Percentiles rank a stretch among this genome's conserved stretches.
phyloP scores from a whole-genome alignment of 2,797 vertebrate species.

The Rallus crepitans region DNA sequence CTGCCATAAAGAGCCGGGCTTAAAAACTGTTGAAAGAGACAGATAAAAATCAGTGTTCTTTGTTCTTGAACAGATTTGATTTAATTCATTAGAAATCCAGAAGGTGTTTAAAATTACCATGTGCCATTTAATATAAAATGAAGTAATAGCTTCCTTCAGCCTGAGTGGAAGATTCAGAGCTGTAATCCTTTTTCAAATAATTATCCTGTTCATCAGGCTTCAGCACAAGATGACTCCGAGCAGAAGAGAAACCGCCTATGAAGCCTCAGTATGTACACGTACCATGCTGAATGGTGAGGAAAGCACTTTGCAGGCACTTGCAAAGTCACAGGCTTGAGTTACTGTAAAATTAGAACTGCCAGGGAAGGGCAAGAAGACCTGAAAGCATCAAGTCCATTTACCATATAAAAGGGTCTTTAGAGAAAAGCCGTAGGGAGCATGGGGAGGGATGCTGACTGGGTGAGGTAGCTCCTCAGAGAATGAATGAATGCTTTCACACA shows the following conservation, averaged over 20 bases:
- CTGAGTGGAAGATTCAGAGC: constrained; percentile 14
- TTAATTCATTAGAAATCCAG: constrained; percentile 6
- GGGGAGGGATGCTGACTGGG: neutral
- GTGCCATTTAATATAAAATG: neutral
- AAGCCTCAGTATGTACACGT: neutral
- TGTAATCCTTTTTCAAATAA: constrained; percentile 55
- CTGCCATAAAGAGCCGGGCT: neutral
- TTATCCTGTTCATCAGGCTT: constrained; percentile 22
- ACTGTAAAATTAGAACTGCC: neutral
- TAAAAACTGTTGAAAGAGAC: neutral
- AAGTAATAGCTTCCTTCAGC: constrained; percentile 50
- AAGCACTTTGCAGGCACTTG: neutral
- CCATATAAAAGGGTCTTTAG: neutral
- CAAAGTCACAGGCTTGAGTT: constrained; percentile 1
- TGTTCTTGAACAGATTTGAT: constrained; percentile 7
- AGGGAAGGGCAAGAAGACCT: neutral
- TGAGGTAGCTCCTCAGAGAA: neutral
- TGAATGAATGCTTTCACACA: neutral
- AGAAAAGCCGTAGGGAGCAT: neutral
- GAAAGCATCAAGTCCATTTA: neutral
- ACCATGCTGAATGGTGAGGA: neutral
- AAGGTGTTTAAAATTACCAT: constrained; percentile 11
- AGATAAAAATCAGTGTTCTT: neutral
- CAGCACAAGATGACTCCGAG: neutral
- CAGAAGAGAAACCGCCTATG: neutral